These are phyloP conservation scores for Brachyrhaphis roseni DNA, from an alignment of 2,797 vertebrate genomes.

Conservation along the genomic window DNA sequence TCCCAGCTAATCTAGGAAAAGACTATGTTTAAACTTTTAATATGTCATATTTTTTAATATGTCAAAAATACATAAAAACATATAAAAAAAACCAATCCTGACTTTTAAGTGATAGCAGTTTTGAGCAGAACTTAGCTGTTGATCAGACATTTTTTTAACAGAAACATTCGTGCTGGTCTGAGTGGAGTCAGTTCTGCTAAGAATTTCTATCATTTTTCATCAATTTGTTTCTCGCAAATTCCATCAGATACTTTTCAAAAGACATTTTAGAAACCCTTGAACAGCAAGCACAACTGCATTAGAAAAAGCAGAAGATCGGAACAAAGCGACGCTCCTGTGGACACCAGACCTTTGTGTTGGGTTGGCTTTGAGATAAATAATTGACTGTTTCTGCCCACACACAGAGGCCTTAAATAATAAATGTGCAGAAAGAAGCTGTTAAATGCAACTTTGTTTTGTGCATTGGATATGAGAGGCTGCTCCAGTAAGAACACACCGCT, in stretches of 20 bases:
- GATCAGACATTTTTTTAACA: not conserved
- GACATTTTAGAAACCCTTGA: not conserved
- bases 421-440: conserved; percentile 26
- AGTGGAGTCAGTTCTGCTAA: not conserved
- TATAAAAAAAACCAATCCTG: too few relatives aligned
- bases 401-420: conserved; percentile 44
- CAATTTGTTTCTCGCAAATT: not conserved
- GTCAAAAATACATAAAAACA: too few relatives aligned
- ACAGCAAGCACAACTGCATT: not conserved
- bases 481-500: not conserved
- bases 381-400: conserved; percentile 36
- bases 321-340: not conserved
- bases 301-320: not conserved
- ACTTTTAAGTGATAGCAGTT: not conserved
- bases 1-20: too few relatives aligned
- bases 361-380: conserved; percentile 40
- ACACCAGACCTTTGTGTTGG: conserved; percentile 20
- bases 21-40: too few relatives aligned
- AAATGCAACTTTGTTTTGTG: conserved; percentile 27
- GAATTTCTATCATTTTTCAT: not conserved
- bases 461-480: conserved; percentile 5
- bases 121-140: not conserved
- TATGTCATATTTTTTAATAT: too few relatives aligned
- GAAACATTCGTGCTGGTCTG: not conserved
- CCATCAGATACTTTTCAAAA: not conserved